Base-by-base conservation (phyloP, 2,113 vertebrate genomes). In the Micromys minutus region DNA sequence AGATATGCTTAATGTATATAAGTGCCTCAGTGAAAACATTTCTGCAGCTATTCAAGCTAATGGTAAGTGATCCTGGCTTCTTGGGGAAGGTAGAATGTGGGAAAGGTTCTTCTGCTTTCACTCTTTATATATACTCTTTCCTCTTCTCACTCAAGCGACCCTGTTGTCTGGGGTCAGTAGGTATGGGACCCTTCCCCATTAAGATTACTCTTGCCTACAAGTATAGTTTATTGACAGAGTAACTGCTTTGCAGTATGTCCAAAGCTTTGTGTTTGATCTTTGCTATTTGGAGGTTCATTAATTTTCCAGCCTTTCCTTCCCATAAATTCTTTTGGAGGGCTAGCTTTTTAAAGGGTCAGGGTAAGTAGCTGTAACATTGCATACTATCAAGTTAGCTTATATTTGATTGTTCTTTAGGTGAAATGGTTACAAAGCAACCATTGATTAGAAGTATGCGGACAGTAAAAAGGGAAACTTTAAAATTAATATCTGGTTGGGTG, bases 21-120 rank as follows among this genome's bases (percentile, higher is more conserved):
- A 99, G 99, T 99, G 99, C 99, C 99, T 99, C 98, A 99, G 99
- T 98, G 99, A 99, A 98, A 99, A 99, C 97, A 99, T 99, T 98
- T 99, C 99, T 96, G 99, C 99, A 98, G 99, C 99, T 98, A 99
- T 99, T 97, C 99, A 99, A 98, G 99, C 99, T 96, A 99, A 99
- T 67, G 99, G 99, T 99, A 98, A 98, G 97, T 92, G 79, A 92
- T 95, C 65, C 42, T 47, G 4, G n/a, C 1, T 95, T 97, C 88
- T 77, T 93, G 8, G 45, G 42, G 8, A 79, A 19, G 17, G 34
- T 8, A 97, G 98, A 99, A 98, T 96, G 99, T 98, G 98, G 99
- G 5, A 57, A 55, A n/a, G 99, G 10, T 52, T 52, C 11, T 90
- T 94, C 31, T 71, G 0, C 2, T 6, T 61, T 90, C 0, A 24